Evolutionary conservation across 2,113 vertebrate species (phyloP), one percentile per base, ranked within the genome.

Genomic region (Cichladusa arquata): DNA sequence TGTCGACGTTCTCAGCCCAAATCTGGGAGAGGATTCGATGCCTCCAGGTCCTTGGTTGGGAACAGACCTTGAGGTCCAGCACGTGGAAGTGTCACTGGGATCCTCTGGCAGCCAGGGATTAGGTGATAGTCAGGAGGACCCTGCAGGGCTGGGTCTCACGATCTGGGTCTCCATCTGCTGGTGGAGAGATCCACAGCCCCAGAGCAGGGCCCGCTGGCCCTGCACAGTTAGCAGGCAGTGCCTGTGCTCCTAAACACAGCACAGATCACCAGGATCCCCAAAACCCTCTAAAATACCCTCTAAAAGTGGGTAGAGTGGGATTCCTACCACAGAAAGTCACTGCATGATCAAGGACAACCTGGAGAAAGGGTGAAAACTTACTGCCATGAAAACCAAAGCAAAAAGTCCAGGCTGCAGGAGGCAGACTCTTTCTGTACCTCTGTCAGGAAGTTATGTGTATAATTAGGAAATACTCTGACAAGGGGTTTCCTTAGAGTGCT

Each of bases 121-220:
- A 8, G 7, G 14, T 23, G 69, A 33, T 14, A 44, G 26, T 42
- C 71, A 31, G 8, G 2, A 33, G 36, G 16, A 5, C 9, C 45
- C 45, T 25, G 62, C 54, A 48, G 69, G 20, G 61, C 54, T 0
- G 2, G 58, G 42, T 83, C 72, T 74, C 60, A 38, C 0, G 3
- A 80, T 70, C 86, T 91, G 91, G 80, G 80, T 94, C 91, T 96
- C 92, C 96, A 81, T 91, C 87, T 95, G 91, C 67, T 96, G 89
- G 77, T 91, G 64, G 74, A 81, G 71, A 58, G 45, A 70, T 47
- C 0, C 6, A 71, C 45, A 79, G 57, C 51, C 70, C 36, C 91
- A 48, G 70, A n/a, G 19, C 45, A 47, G 48, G 65, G 38, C 45
- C 42, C 77, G 36, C n/a, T 86, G 67, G 66, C 70, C 29, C 45